phyloP scores from a whole-genome alignment of 2,888 invertebrate species.

The Opisthograptis luteolata region DNA sequence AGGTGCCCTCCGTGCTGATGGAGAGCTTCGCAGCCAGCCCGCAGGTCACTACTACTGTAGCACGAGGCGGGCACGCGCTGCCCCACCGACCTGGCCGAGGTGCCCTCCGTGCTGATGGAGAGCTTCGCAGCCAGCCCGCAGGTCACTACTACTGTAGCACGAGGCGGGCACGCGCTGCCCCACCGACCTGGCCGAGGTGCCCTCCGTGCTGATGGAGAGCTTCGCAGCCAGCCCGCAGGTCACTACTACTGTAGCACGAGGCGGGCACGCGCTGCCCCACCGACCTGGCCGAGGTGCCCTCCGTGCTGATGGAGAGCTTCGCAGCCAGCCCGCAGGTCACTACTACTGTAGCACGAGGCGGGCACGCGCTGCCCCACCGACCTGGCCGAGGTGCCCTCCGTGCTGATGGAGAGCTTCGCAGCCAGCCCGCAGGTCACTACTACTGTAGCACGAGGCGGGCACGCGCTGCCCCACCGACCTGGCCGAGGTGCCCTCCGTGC shows the following conservation, averaged over 20 bases:
- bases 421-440: too few relatives aligned
- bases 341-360: too few relatives aligned
- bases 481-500: too few relatives aligned
- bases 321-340: constrained; percentile 79
- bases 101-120: constrained; percentile 99
- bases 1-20: constrained; percentile 99
- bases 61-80: constrained; percentile 99
- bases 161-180: constrained; percentile 98
- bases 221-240: constrained; percentile 88
- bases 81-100: constrained; percentile 98
- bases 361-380: too few relatives aligned
- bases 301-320: constrained; percentile 99
- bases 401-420: too few relatives aligned
- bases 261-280: constrained; percentile 98
- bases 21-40: constrained; percentile 95
- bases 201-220: constrained; percentile 99
- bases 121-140: constrained; percentile 90
- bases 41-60: too few relatives aligned
- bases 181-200: constrained; percentile 99
- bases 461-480: too few relatives aligned
- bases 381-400: too few relatives aligned
- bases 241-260: too few relatives aligned
- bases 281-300: constrained; percentile 99
- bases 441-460: too few relatives aligned
- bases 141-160: too few relatives aligned